phyloP scores from a whole-genome alignment of 1,140 invertebrate species.

The Capitella teleta region DNA sequence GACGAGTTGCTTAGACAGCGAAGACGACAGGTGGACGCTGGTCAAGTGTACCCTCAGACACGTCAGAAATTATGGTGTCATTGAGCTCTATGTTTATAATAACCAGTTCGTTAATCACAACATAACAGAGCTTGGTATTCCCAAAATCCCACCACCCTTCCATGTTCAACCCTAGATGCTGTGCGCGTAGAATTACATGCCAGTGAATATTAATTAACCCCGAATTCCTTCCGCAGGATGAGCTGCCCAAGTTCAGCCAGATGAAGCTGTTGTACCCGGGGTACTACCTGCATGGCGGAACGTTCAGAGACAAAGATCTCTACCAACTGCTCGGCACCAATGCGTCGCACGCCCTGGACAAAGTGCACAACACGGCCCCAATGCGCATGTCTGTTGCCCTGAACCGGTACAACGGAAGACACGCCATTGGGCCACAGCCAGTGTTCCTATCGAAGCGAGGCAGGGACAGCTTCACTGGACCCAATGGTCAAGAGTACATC shows the following conservation, averaged over 20 bases:
- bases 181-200: too few relatives aligned
- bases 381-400: conserved; percentile 4
- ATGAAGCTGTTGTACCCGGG: conserved; percentile 5
- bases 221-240: conserved; percentile 4
- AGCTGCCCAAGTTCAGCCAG: conserved; percentile 9
- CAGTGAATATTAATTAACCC: too few relatives aligned
- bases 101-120: too few relatives aligned
- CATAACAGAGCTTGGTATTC: too few relatives aligned
- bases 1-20: too few relatives aligned
- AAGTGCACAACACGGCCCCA: conserved; percentile 6
- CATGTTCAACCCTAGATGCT: too few relatives aligned
- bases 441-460: neutral
- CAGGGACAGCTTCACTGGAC: neutral
- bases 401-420: conserved; percentile 4
- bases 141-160: too few relatives aligned
- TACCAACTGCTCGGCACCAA: conserved; percentile 3
- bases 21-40: too few relatives aligned
- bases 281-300: neutral
- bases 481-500: conserved; percentile 2
- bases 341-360: neutral
- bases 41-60: too few relatives aligned
- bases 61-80: too few relatives aligned
- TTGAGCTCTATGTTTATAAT: too few relatives aligned
- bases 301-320: neutral
- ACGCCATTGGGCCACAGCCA: conserved; percentile 4